A percentile compares a stretch with the other conserved stretches of the same genome.
Evolutionary conservation across 2,888 invertebrate genomes (phyloP).

Genomic region (Phytoseiulus persimilis): DNA sequence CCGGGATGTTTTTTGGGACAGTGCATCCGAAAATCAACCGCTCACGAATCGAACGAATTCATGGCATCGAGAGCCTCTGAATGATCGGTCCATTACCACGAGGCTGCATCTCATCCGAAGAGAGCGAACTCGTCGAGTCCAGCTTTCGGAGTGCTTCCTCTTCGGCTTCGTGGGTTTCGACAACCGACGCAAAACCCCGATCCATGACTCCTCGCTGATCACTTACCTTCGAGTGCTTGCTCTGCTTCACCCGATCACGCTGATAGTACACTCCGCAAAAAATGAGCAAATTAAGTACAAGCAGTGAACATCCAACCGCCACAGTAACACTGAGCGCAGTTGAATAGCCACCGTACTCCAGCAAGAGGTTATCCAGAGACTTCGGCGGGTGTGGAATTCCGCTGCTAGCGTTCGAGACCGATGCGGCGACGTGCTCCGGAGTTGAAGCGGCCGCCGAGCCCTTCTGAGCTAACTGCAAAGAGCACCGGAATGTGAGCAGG

Average conservation of each 20-base stretch:
- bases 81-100: too few species aligned
- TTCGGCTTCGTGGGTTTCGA: too few species aligned
- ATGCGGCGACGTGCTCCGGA: slow-evolving; percentile 32
- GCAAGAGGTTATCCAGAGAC: slow-evolving; percentile 23
- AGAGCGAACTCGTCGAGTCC: too few species aligned
- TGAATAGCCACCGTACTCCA: slow-evolving; percentile 37
- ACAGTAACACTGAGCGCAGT: slow-evolving; percentile 43
- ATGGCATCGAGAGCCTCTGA: too few species aligned
- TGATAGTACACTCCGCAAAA: slow-evolving; percentile 51
- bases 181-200: too few species aligned
- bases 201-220: not conserved
- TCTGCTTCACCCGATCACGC: slow-evolving; percentile 47
- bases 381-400: not conserved
- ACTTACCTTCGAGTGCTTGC: slow-evolving; percentile 16
- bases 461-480: slow-evolving; percentile 7
- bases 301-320: slow-evolving; percentile 50
- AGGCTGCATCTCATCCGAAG: too few species aligned
- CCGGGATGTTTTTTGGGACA: too few species aligned
- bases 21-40: too few species aligned
- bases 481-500: too few species aligned
- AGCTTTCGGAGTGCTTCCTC: too few species aligned
- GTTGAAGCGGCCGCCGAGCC: slow-evolving; percentile 34
- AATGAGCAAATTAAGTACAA: slow-evolving; percentile 50
- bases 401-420: slow-evolving; percentile 23
- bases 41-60: too few species aligned